Evolutionary conservation across 2,888 invertebrate species (phyloP).

Genomic region (Tachystola acroxantha): DNA sequence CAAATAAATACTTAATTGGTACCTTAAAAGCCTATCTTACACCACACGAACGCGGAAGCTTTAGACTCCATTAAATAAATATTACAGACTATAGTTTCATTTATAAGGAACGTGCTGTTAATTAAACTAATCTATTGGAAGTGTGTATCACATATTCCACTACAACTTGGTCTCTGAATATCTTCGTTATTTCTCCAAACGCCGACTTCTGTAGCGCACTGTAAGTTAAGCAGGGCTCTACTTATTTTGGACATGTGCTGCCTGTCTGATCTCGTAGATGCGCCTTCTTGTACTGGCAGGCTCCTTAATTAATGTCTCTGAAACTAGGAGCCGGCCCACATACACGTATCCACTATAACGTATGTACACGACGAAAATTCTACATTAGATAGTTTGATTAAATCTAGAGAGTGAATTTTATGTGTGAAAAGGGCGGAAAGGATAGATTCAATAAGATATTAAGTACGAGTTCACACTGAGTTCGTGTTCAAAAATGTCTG

Average conservation of each 20-base stretch:
- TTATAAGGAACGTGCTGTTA: slow-evolving; percentile 48
- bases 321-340: slow-evolving; percentile 47
- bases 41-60: too few relatives aligned
- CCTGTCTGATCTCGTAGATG: slow-evolving; percentile 53
- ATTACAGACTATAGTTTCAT: slow-evolving; percentile 26
- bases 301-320: slow-evolving; percentile 70
- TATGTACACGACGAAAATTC: slow-evolving; percentile 45
- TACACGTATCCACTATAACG: slow-evolving; percentile 47
- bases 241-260: slow-evolving; percentile 44
- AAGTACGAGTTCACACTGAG: too few relatives aligned
- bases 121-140: slow-evolving; percentile 60
- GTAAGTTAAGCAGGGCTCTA: slow-evolving; percentile 29
- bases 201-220: slow-evolving; percentile 18
- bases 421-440: too few relatives aligned
- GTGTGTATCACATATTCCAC: slow-evolving; percentile 38
- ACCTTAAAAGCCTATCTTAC: too few relatives aligned
- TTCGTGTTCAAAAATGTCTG: too few relatives aligned
- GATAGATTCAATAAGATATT: background rate
- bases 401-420: slow-evolving; percentile 17
- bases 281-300: slow-evolving; percentile 71
- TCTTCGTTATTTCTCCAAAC: slow-evolving; percentile 18
- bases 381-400: slow-evolving; percentile 39
- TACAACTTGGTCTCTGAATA: slow-evolving; percentile 27
- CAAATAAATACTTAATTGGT: too few relatives aligned
- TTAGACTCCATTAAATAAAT: background rate